phyloP scores from a whole-genome alignment of 2,888 invertebrate genomes.

The Beris morrisii region DNA sequence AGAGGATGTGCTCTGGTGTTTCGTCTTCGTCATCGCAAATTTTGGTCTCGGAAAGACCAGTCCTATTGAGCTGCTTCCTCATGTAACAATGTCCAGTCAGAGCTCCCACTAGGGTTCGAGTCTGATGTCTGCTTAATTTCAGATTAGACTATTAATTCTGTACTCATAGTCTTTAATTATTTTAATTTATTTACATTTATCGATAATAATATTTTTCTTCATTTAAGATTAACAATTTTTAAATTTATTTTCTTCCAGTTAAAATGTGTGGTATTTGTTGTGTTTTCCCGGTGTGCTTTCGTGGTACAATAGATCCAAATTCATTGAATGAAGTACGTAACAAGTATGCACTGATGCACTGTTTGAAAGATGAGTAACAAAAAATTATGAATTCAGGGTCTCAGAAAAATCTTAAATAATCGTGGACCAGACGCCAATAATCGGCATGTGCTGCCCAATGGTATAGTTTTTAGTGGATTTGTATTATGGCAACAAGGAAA shows the following conservation, averaged over 20 bases:
- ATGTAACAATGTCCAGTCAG: too few species aligned
- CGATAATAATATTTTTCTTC: too few species aligned
- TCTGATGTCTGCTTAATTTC: too few species aligned
- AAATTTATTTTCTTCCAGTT: background rate
- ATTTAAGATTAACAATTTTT: background rate
- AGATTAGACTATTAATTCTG: too few species aligned
- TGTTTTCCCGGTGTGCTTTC: background rate
- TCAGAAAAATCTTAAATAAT: slow-evolving; percentile 38
- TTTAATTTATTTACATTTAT: too few species aligned
- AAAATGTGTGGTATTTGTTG: slow-evolving; percentile 28
- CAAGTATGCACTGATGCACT: background rate
- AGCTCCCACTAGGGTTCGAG: too few species aligned
- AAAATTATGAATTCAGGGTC: slow-evolving; percentile 1
- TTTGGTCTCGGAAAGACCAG: too few species aligned
- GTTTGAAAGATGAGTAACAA: slow-evolving; percentile 1
- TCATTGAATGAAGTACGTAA: slow-evolving; percentile 4
- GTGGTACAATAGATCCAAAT: background rate
- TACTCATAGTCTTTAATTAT: too few species aligned
- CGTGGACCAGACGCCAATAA: slow-evolving; percentile 43
- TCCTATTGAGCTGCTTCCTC: too few species aligned
- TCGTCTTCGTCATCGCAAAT: too few species aligned
- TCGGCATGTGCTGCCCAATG: slow-evolving; percentile 21
- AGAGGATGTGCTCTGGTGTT: too few species aligned
- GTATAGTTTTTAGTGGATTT: slow-evolving; percentile 53
- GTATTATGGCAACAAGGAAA: slow-evolving; percentile 87